Evolutionary conservation across 2,113 vertebrate species (phyloP).

Genomic region (Isichthys henryi): DNA sequence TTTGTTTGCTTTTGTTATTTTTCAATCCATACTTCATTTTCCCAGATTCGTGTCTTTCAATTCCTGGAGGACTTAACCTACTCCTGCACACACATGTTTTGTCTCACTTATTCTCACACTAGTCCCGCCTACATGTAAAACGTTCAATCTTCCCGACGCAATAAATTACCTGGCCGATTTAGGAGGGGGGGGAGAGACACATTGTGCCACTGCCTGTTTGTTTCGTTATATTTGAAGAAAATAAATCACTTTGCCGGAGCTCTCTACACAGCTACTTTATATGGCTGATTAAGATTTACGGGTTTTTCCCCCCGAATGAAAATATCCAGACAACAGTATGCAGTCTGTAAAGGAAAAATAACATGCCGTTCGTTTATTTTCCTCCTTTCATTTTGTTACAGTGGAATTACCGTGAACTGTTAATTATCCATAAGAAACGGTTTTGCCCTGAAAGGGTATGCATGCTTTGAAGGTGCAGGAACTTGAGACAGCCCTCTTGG

Average conservation of each 20-base stretch:
- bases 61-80: neutral
- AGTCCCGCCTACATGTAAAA: neutral
- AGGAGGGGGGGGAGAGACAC: neutral
- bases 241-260: too few species aligned
- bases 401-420: neutral
- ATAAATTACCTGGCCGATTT: constrained; percentile 2
- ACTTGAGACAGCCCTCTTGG: neutral
- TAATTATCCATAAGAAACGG: neutral
- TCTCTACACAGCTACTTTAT: neutral
- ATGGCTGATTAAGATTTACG: neutral
- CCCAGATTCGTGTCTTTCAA: neutral
- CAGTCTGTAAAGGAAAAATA: neutral
- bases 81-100: neutral
- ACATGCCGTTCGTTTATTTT: neutral
- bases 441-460: neutral
- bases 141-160: neutral
- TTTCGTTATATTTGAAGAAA: neutral
- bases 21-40: neutral
- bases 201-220: neutral
- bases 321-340: neutral
- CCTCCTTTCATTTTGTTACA: neutral
- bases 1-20: neutral
- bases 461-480: neutral
- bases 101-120: constrained; percentile 2
- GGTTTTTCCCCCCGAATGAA: neutral